A percentile compares a stretch with the other conserved stretches of the same genome.
Evolutionary conservation across 2,888 invertebrate species (phyloP).

Genomic region (Mesorhabditis belari): DNA sequence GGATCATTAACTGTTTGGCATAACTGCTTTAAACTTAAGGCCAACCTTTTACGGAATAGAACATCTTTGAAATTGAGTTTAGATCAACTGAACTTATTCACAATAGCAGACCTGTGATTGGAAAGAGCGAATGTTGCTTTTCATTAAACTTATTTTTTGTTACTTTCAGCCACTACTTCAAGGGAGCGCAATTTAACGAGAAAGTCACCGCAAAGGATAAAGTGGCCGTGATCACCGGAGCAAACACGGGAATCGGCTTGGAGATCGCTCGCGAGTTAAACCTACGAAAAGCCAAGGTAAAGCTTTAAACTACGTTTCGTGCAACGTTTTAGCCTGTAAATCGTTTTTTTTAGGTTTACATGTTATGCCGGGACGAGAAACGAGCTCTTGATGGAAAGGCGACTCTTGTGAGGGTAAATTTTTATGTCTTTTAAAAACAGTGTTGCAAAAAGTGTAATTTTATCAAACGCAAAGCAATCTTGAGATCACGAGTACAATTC

Average conservation of each 20-base stretch:
- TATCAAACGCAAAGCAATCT: too few relatives aligned
- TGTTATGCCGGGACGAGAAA: slow-evolving; percentile 44
- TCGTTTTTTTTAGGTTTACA: slow-evolving; percentile 33
- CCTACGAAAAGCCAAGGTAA: slow-evolving; percentile 42
- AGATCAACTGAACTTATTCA: too few relatives aligned
- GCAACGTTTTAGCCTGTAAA: background rate
- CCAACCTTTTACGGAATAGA: too few relatives aligned
- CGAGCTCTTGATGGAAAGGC: slow-evolving; percentile 35
- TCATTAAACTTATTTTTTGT: too few relatives aligned
- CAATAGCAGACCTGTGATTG: too few relatives aligned
- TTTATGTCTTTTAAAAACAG: too few relatives aligned
- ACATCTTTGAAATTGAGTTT: too few relatives aligned
- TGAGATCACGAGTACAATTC: too few relatives aligned
- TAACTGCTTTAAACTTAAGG: too few relatives aligned
- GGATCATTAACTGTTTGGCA: too few relatives aligned
- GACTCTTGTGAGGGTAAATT: slow-evolving; percentile 25
- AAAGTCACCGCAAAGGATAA: slow-evolving; percentile 63
- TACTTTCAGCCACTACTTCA: slow-evolving; percentile 36
- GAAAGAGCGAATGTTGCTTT: too few relatives aligned
- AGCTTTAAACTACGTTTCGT: background rate
- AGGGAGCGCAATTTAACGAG: slow-evolving; percentile 49
- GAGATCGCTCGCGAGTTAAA: slow-evolving; percentile 44
- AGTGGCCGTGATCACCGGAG: slow-evolving; percentile 79
- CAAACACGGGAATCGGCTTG: slow-evolving; percentile 78
- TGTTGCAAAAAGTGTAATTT: too few relatives aligned